These are phyloP conservation scores for Leptodactylus fuscus DNA, from an alignment of 2,113 vertebrate genomes.

Conservation along the genomic window DNA sequence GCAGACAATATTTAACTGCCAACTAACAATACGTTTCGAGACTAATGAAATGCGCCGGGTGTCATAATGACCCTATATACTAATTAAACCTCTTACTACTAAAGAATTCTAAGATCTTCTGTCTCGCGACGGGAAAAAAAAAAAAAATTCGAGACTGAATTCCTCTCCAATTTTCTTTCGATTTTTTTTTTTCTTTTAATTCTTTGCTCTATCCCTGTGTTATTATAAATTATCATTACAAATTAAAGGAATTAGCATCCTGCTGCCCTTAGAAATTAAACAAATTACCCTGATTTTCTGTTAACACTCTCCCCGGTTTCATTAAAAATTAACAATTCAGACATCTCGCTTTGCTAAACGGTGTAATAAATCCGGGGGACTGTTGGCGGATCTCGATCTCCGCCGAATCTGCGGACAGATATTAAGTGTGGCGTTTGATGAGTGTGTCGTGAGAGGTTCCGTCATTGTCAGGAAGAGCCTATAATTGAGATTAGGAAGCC, in stretches of 20 bases:
- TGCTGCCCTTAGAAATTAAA: constrained; percentile 44
- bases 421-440: constrained; percentile 67
- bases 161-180: constrained; percentile 66
- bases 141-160: constrained; percentile 68
- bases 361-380: constrained; percentile 2
- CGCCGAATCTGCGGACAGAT: constrained; percentile 59
- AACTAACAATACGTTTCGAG: constrained; percentile 73
- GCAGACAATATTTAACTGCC: constrained; percentile 79
- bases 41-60: constrained; percentile 74
- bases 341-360: constrained; percentile 24
- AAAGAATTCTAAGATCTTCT: constrained; percentile 72
- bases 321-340: constrained; percentile 42
- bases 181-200: constrained; percentile 67
- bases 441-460: constrained; percentile 69
- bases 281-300: constrained; percentile 48
- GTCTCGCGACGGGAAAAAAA: constrained; percentile 68
- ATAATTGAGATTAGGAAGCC: constrained; percentile 69
- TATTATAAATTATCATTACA: constrained; percentile 62
- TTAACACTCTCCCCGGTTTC: constrained; percentile 23
- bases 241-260: constrained; percentile 61
- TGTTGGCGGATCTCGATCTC: constrained; percentile 57
- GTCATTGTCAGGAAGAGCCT: constrained; percentile 65
- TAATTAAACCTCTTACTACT: constrained; percentile 81
- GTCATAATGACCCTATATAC: constrained; percentile 76
- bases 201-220: constrained; percentile 52